Conservation (phyloP, 1,140 invertebrate genomes). For the Drosophila dunni region DNA sequence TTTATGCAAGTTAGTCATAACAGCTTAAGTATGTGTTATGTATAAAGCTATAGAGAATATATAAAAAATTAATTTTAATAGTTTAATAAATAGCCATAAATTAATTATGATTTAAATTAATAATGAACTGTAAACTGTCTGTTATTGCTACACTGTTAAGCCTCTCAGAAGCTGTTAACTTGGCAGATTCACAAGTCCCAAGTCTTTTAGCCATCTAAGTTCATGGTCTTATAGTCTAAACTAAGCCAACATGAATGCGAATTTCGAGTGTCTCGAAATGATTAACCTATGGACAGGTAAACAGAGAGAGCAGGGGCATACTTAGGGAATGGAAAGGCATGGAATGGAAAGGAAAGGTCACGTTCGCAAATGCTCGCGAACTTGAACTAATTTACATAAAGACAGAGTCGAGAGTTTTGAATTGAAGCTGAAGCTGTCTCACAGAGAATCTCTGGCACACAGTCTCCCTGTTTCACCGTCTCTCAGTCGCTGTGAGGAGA, state of each 20-base stretch:
- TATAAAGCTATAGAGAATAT: constrained; percentile 10
- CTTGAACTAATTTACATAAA: constrained; percentile 83
- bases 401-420: constrained; percentile 34
- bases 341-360: constrained; percentile 34
- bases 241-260: constrained; percentile 13
- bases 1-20: neutral
- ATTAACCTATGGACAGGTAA: constrained; percentile 18
- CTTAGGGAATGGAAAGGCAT: neutral
- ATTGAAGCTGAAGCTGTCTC: constrained; percentile 12
- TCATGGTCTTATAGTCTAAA: constrained; percentile 4
- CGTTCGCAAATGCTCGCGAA: constrained; percentile 38
- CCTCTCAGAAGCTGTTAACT: neutral
- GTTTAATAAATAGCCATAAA: no score
- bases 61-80: no score
- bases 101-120: no score
- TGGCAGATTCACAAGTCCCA: neutral
- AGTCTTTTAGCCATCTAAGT: neutral
- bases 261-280: constrained; percentile 26
- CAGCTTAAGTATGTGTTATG: constrained; percentile 26
- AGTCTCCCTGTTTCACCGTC: neutral
- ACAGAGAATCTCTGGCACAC: neutral
- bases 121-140: no score
- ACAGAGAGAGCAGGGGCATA: neutral
- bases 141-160: no score
- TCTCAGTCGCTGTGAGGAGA: constrained; percentile 5